phyloP scores from a whole-genome alignment of 2,888 invertebrate genomes.

The Aspidapion aeneum region DNA sequence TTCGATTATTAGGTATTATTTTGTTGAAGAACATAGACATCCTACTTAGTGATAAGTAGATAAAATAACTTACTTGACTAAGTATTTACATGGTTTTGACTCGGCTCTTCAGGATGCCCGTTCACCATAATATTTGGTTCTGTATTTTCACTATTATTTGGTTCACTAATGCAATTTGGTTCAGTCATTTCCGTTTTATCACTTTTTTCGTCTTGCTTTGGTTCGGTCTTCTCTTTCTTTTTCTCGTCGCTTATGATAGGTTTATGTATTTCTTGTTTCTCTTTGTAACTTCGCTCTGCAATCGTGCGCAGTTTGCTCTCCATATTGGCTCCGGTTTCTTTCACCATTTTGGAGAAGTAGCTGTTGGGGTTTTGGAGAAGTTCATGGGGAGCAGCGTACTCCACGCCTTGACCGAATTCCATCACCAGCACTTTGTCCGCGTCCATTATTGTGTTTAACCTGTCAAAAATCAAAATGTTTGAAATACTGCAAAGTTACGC shows the following conservation, averaged over 20 bases:
- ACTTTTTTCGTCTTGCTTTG: not conserved
- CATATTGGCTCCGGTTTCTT: slow-evolving; percentile 42
- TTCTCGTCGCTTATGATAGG: not conserved
- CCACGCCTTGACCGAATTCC: slow-evolving; percentile 52
- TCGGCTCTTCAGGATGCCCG: not conserved
- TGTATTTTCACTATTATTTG: not conserved
- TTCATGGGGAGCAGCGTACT: slow-evolving; percentile 54
- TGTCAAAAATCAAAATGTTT: too few species aligned
- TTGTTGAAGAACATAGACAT: too few species aligned
- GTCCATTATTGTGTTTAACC: slow-evolving; percentile 82
- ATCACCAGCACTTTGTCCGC: slow-evolving; percentile 67
- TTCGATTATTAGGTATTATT: too few species aligned
- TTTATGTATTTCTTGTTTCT: slow-evolving; percentile 10
- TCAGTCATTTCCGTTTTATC: not conserved
- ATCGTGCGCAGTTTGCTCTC: slow-evolving; percentile 34
- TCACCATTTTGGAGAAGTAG: slow-evolving; percentile 43
- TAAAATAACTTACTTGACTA: too few species aligned
- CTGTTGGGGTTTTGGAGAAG: slow-evolving; percentile 39
- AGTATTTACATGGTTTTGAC: not conserved
- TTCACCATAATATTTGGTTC: not conserved
- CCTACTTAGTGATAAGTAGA: too few species aligned
- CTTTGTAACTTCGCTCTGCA: slow-evolving; percentile 34
- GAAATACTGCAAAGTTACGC: too few species aligned
- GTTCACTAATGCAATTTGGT: not conserved
- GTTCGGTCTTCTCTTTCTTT: not conserved